These are phyloP conservation scores for Molanna angustata DNA, from an alignment of 2,888 invertebrate species.

Conservation along the genomic window DNA sequence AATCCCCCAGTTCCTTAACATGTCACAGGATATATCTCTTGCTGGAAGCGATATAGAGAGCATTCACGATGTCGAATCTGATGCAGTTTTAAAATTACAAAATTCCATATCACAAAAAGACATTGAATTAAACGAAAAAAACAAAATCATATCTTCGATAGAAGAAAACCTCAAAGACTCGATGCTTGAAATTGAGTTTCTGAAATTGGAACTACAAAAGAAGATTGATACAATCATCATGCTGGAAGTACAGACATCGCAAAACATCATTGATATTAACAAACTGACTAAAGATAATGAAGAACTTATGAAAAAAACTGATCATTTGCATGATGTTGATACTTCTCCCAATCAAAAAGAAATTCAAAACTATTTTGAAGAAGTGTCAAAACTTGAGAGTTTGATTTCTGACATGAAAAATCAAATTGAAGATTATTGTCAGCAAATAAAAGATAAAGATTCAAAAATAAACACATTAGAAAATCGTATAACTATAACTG, in stretches of 20 bases:
- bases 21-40: slow-evolving; percentile 44
- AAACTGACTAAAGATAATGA: slow-evolving; percentile 36
- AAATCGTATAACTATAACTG: no score
- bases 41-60: slow-evolving; percentile 43
- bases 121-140: slow-evolving; percentile 6
- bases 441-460: slow-evolving; percentile 34
- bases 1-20: slow-evolving; percentile 40
- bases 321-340: no score
- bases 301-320: no score
- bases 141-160: neutral
- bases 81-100: neutral
- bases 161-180: neutral
- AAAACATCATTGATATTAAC: slow-evolving; percentile 36
- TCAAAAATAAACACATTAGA: no score
- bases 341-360: no score
- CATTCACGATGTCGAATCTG: slow-evolving; percentile 33
- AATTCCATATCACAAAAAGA: neutral
- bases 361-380: no score
- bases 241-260: slow-evolving; percentile 24
- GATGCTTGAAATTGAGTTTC: slow-evolving; percentile 13
- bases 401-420: slow-evolving; percentile 38
- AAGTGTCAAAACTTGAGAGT: no score
- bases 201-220: slow-evolving; percentile 11
- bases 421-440: slow-evolving; percentile 37
- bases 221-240: neutral